Evolutionary conservation across 2,888 invertebrate species (phyloP).

Genomic region (Acleris sparsana): DNA sequence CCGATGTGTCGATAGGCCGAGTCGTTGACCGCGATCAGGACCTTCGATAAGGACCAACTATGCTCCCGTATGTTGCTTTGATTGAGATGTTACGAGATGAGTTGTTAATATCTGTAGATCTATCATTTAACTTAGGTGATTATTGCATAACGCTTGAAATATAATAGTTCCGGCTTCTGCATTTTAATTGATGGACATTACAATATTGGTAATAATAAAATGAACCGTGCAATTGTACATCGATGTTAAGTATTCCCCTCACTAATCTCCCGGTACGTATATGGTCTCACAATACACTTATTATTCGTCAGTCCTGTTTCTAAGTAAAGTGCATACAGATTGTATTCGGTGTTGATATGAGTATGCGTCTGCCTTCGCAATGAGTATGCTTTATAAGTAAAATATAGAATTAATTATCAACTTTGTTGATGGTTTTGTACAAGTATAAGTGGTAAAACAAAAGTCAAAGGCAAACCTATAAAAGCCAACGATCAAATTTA

Average conservation of each 20-base stretch:
- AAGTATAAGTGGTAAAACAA: background rate
- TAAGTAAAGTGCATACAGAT: conserved; percentile 80
- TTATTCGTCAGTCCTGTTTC: conserved; percentile 81
- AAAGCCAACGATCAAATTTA: conserved; percentile 6
- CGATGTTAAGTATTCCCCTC: conserved; percentile 78
- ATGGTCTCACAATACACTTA: conserved; percentile 81
- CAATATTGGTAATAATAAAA: conserved; percentile 22
- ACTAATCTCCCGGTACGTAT: conserved; percentile 77
- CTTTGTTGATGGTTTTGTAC: background rate
- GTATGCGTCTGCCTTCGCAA: conserved; percentile 72
- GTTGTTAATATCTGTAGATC: conserved; percentile 30
- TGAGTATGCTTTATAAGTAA: conserved; percentile 54
- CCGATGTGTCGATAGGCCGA: conserved; percentile 77
- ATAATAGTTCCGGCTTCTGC: background rate
- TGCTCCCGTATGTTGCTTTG: conserved; percentile 59
- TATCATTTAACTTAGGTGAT: background rate
- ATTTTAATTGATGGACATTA: background rate
- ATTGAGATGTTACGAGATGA: conserved; percentile 58
- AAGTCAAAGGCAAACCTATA: conserved; percentile 7
- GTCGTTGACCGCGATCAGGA: conserved; percentile 78
- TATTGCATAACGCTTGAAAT: background rate
- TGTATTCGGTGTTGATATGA: conserved; percentile 68
- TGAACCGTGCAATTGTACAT: conserved; percentile 54
- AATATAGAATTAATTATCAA: conserved; percentile 43
- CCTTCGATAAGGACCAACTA: conserved; percentile 67